phyloP scores from a whole-genome alignment of 2,113 vertebrate species.

The Megalops atlanticus region DNA sequence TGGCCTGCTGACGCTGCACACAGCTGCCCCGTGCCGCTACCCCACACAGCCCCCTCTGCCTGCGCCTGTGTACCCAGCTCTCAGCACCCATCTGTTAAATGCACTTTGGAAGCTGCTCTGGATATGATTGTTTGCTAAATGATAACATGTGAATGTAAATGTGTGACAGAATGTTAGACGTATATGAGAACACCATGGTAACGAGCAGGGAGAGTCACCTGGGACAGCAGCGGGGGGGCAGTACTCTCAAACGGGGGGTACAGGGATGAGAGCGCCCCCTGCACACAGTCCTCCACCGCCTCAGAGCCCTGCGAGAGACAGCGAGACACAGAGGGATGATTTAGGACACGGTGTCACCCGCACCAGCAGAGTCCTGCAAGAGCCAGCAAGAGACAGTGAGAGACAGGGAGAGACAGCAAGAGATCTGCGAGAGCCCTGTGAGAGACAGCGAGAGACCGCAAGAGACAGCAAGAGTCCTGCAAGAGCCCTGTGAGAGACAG shows the following conservation, averaged over 20 bases:
- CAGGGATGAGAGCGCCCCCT: slow-evolving; percentile 85
- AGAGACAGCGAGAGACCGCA: no score
- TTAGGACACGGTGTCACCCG: not conserved
- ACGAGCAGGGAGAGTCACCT: slow-evolving; percentile 68
- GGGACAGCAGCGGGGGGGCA: slow-evolving; percentile 84
- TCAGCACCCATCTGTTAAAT: no score
- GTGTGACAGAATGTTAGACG: not conserved
- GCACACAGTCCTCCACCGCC: slow-evolving; percentile 91
- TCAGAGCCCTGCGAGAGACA: slow-evolving; percentile 77
- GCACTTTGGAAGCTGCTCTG: no score
- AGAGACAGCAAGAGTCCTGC: no score
- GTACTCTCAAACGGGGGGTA: slow-evolving; percentile 91
- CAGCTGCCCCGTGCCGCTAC: no score
- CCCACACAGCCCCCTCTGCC: no score
- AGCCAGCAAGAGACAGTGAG: not conserved
- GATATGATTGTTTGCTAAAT: no score
- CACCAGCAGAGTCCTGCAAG: not conserved
- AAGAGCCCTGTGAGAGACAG: no score
- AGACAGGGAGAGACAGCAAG: no score
- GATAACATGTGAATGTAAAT: not conserved
- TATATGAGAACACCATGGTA: not conserved
- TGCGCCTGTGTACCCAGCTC: no score
- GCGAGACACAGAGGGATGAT: not conserved
- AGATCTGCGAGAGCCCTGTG: slow-evolving; percentile 85
- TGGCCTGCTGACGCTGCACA: not conserved